Evolutionary conservation across 2,888 invertebrate genomes (phyloP).

Genomic region (Macrophya annulata): DNA sequence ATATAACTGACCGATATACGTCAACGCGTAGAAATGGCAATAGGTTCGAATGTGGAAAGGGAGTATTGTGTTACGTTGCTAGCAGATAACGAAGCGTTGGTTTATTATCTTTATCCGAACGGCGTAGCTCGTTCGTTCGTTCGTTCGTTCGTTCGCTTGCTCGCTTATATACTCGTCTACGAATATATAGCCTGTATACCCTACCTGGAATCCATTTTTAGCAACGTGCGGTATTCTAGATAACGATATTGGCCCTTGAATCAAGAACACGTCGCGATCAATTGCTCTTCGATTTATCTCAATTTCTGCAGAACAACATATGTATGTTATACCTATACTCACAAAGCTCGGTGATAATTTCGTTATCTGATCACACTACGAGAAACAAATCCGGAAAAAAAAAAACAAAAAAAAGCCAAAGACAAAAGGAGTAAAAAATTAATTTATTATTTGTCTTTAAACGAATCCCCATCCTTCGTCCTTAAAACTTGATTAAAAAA

Average conservation of each 20-base stretch:
- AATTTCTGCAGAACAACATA: background rate
- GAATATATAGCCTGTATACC: background rate
- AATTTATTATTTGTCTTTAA: background rate
- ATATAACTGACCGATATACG: background rate
- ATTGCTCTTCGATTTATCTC: constrained; percentile 49
- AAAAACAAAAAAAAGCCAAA: background rate
- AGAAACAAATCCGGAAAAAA: background rate
- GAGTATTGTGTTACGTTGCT: background rate
- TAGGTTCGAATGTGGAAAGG: background rate
- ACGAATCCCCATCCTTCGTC: background rate
- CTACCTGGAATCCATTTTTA: constrained; percentile 23
- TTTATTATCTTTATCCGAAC: constrained; percentile 19
- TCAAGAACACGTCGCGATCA: constrained; percentile 42
- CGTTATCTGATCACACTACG: background rate
- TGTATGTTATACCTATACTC: background rate
- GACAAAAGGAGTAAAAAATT: background rate
- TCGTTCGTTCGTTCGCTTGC: background rate
- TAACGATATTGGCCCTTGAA: constrained; percentile 51
- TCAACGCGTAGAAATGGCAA: background rate
- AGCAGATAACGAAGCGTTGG: constrained; percentile 30
- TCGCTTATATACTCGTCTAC: background rate
- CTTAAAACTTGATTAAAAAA: background rate
- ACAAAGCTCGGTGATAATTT: background rate
- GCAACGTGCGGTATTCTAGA: constrained; percentile 21
- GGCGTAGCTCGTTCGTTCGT: background rate